Percentiles rank a stretch among this genome's conserved stretches.
Evolutionary conservation across 2,888 invertebrate species (phyloP).

Genomic region (Blastobasis adustella): DNA sequence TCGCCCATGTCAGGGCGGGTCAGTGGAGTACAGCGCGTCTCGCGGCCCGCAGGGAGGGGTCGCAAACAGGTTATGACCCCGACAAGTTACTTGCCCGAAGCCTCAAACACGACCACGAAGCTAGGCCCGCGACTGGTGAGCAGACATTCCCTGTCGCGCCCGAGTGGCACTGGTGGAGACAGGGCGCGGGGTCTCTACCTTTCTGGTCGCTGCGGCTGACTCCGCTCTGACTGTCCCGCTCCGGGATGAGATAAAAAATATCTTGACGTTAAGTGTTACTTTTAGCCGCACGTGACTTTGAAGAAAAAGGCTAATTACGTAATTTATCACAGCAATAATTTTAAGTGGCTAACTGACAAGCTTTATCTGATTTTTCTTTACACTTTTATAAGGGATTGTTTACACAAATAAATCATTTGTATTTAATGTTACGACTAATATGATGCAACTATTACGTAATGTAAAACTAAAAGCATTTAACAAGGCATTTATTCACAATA

Average conservation of each 20-base stretch:
- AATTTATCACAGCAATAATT: slow-evolving; percentile 9
- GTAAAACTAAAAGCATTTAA: too few relatives aligned
- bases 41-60: slow-evolving; percentile 66
- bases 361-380: slow-evolving; percentile 1
- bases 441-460: too few relatives aligned
- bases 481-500: too few relatives aligned
- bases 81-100: slow-evolving; percentile 71
- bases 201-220: slow-evolving; percentile 38
- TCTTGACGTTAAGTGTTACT: slow-evolving; percentile 44
- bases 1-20: slow-evolving; percentile 42
- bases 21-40: slow-evolving; percentile 56
- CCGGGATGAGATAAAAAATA: slow-evolving; percentile 68
- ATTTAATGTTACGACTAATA: too few relatives aligned
- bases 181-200: slow-evolving; percentile 28
- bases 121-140: slow-evolving; percentile 38
- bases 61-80: slow-evolving; percentile 75
- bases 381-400: background rate
- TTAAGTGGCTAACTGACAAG: slow-evolving; percentile 7
- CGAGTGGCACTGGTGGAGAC: slow-evolving; percentile 15
- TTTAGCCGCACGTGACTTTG: slow-evolving; percentile 34
- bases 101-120: slow-evolving; percentile 47
- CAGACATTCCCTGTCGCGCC: slow-evolving; percentile 24
- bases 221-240: slow-evolving; percentile 58
- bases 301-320: slow-evolving; percentile 19
- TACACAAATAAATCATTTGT: background rate